Evolutionary conservation across 2,113 vertebrate species (phyloP).

Genomic region (Leuciscus idus): DNA sequence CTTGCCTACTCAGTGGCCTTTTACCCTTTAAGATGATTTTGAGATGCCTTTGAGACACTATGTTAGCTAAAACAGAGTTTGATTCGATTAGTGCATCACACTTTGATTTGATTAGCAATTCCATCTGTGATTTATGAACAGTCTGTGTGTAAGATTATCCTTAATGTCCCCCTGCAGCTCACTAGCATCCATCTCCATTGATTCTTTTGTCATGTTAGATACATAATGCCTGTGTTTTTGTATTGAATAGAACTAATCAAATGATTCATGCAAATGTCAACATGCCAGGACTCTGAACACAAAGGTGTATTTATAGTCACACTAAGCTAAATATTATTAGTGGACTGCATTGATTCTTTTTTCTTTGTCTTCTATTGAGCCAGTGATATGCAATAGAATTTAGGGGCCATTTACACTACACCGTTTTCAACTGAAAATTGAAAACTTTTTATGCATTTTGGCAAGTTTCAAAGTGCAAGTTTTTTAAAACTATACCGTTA

Average conservation of each 20-base stretch:
- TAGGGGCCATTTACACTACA: background rate
- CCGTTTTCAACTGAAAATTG: too few species aligned
- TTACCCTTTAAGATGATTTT: conserved; percentile 43
- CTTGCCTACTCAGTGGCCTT: conserved; percentile 8
- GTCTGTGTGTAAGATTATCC: conserved; percentile 53
- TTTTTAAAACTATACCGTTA: too few species aligned
- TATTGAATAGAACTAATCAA: conserved; percentile 57
- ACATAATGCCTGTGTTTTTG: conserved; percentile 52
- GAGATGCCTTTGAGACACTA: conserved; percentile 31
- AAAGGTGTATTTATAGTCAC: conserved; percentile 32
- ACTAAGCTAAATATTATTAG: background rate
- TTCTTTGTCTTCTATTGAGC: background rate
- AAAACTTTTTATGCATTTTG: too few species aligned
- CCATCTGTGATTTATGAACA: conserved; percentile 54
- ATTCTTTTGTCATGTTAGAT: conserved; percentile 51
- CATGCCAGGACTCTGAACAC: conserved; percentile 26
- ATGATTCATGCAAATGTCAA: conserved; percentile 52
- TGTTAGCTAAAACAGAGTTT: conserved; percentile 49
- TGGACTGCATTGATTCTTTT: background rate
- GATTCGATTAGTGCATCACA: conserved; percentile 44
- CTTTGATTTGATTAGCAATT: conserved; percentile 57
- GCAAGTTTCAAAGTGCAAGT: too few species aligned
- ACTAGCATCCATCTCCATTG: conserved; percentile 53
- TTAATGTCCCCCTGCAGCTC: conserved; percentile 55
- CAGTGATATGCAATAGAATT: background rate